Conservation (phyloP, 2,113 vertebrate species). For the Cottus gobio region DNA sequence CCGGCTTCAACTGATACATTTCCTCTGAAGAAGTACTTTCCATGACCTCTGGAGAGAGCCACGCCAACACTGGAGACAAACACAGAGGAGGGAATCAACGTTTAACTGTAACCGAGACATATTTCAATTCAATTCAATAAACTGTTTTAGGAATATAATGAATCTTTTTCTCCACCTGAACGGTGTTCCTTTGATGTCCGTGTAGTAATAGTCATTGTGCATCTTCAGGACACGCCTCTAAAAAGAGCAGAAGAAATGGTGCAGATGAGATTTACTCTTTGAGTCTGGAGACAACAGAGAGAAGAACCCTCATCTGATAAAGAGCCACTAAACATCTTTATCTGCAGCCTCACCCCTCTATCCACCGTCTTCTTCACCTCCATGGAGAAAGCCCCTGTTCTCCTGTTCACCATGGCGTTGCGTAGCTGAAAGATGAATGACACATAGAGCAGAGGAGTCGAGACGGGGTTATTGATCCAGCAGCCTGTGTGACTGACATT, state of each 20-base stretch:
- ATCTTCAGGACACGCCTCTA: constrained; percentile 97
- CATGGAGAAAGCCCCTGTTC: constrained; percentile 98
- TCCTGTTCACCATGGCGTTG: constrained; percentile 97
- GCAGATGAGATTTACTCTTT: constrained; percentile 13
- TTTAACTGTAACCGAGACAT: background rate
- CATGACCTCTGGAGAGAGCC: constrained; percentile 95
- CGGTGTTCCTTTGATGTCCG: constrained; percentile 98
- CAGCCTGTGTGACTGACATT: background rate
- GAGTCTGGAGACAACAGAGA: constrained; percentile 16
- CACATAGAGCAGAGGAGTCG: constrained; percentile 13
- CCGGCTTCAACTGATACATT: constrained; percentile 96
- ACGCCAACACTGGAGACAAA: constrained; percentile 91
- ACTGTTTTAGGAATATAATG: constrained; percentile 7
- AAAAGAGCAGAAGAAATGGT: constrained; percentile 35
- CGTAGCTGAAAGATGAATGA: constrained; percentile 85
- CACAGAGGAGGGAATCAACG: constrained; percentile 20
- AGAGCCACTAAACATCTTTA: constrained; percentile 16
- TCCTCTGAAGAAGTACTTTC: constrained; percentile 97
- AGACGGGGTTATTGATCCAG: constrained; percentile 30
- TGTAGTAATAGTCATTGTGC: constrained; percentile 99
- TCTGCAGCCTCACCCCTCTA: constrained; percentile 89
- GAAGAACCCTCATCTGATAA: constrained; percentile 1
- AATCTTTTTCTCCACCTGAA: constrained; percentile 89
- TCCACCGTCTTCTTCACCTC: constrained; percentile 98
- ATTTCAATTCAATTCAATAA: background rate